Conservation (phyloP, 1,140 invertebrate species). For the Brachionus angularis region DNA sequence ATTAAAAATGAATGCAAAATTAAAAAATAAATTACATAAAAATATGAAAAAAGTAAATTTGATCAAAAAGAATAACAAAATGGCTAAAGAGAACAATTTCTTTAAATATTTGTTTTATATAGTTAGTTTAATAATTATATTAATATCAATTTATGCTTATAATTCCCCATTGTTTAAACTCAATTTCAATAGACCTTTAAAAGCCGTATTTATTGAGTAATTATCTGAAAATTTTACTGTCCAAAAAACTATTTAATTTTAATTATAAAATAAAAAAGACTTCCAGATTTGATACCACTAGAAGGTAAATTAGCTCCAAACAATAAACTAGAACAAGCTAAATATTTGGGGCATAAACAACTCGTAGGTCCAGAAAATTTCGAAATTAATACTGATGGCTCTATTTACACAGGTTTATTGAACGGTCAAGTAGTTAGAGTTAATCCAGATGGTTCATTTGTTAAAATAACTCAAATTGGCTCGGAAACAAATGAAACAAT, state of each 20-base stretch:
- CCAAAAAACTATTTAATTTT: too few relatives aligned
- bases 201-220: background rate
- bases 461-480: constrained; percentile 7
- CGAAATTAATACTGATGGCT: constrained; percentile 19
- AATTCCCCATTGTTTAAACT: background rate
- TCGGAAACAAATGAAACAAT: background rate
- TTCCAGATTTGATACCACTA: background rate
- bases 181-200: background rate
- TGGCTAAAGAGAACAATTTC: too few relatives aligned
- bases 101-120: too few relatives aligned
- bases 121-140: too few relatives aligned
- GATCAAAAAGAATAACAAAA: too few relatives aligned
- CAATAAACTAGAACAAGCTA: background rate
- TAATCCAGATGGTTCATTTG: background rate
- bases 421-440: constrained; percentile 34
- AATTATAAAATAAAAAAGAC: background rate
- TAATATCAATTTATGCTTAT: background rate
- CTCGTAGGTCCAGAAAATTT: constrained; percentile 33
- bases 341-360: background rate
- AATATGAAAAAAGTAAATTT: too few relatives aligned
- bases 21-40: too few relatives aligned
- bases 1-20: too few relatives aligned
- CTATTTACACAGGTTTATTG: constrained; percentile 16
- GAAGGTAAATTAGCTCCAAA: constrained; percentile 2
- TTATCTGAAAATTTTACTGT: too few relatives aligned